Evolutionary conservation across 2,797 vertebrate genomes (phyloP), one percentile per base, ranked within the genome.

Genomic region (Chanos chanos): DNA sequence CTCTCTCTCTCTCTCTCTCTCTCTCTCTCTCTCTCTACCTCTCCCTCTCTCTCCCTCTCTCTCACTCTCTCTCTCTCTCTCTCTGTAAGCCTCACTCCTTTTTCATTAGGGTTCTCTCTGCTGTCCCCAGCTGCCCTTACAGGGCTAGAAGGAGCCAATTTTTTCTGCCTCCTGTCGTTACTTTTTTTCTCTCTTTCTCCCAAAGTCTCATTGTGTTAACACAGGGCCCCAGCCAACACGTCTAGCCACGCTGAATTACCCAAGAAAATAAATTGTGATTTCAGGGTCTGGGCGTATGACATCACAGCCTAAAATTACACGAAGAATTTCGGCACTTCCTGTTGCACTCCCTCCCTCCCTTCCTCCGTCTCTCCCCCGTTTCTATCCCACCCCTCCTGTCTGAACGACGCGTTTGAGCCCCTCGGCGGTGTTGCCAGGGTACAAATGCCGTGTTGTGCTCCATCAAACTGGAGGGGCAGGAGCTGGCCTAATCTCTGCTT

Each of bases 391-490:
- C 40, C 49, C 56, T 57, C 34, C 34, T 45, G 33, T 2, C 34
- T 13, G 68, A 61, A 43, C 27, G 71, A 74, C 75, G 67, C 64
- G 72, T 66, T 74, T 68, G 64, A 72, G 64, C 60, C 56, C 34
- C 57, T 25, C 37, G 62, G 21, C 3, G 7, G 55, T 22, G 68
- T 71, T 63, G 55, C 53, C 60, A 51, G 62, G 44, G 47, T 45
- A 82, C 80, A 82, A 82, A 79, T n/a, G 80, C 69, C 62, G 7
- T 2, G 28, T 64, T 83, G 70, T 84, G 78, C 79, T 80, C n/a
- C n/a, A n/a, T n/a, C n/a, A n/a, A n/a, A n/a, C n/a, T n/a, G n/a
- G n/a, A 63, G 39, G 61, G 53, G 58, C 70, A 75, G 77, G 74
- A 65, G 5, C 59, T 41, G 13, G 73, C 70, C 61, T 81, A 81